These are phyloP conservation scores for Pica pica DNA, from an alignment of 2,113 vertebrate genomes.

Conservation along the genomic window DNA sequence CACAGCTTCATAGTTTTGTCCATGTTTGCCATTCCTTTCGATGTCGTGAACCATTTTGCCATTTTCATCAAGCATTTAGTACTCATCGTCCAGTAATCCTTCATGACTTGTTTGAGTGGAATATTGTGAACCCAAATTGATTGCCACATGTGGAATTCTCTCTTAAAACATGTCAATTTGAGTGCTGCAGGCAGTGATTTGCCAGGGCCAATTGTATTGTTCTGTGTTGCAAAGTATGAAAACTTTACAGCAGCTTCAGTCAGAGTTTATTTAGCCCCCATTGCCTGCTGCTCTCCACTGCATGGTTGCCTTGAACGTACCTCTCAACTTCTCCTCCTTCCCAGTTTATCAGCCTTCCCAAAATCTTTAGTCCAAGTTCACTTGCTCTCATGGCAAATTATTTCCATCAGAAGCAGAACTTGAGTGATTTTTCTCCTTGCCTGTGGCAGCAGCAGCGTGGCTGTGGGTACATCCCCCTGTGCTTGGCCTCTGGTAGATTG, in stretches of 20 bases:
- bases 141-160: not conserved
- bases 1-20: slow-evolving; percentile 50
- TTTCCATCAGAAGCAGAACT: slow-evolving; percentile 3
- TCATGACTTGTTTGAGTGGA: slow-evolving; percentile 40
- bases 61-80: slow-evolving; percentile 58
- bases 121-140: slow-evolving; percentile 46
- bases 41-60: slow-evolving; percentile 39
- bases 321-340: slow-evolving; percentile 64
- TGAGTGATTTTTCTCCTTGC: not conserved
- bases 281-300: slow-evolving; percentile 67
- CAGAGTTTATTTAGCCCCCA: not conserved
- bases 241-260: slow-evolving; percentile 32
- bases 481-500: slow-evolving; percentile 47
- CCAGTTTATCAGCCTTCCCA: not conserved
- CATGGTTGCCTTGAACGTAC: slow-evolving; percentile 68
- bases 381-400: not conserved
- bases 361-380: not conserved
- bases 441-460: not conserved
- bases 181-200: not conserved
- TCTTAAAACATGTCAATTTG: not conserved
- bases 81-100: slow-evolving; percentile 40
- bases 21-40: slow-evolving; percentile 55
- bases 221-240: slow-evolving; percentile 78
- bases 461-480: not conserved
- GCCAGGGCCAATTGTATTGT: slow-evolving; percentile 21